phyloP scores from a whole-genome alignment of 2,797 vertebrate species.

The Heterohyrax brucei region DNA sequence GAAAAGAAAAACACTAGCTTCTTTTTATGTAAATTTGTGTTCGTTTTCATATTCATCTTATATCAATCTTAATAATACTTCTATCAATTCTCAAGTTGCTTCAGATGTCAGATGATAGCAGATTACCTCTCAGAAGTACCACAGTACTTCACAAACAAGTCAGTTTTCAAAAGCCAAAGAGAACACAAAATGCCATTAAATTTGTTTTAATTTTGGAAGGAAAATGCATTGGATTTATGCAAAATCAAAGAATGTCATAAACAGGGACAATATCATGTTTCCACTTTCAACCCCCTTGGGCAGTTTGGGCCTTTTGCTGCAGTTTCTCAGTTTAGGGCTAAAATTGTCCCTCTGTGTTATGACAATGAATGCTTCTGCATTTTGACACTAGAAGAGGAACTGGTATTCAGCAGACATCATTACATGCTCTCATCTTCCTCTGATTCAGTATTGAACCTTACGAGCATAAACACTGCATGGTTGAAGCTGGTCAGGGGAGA shows the following conservation, averaged over 20 bases:
- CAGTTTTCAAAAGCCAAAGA: neutral
- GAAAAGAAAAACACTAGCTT: neutral
- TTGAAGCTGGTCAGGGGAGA: neutral
- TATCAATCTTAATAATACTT: neutral
- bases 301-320: neutral
- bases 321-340: neutral
- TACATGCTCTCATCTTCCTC: neutral
- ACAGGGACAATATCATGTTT: neutral
- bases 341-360: neutral
- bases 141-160: slow-evolving; percentile 4
- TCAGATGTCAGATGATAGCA: neutral
- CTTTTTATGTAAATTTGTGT: neutral
- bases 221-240: neutral
- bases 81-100: neutral
- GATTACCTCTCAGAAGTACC: slow-evolving; percentile 2
- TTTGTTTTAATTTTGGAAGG: slow-evolving; percentile 32
- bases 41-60: neutral
- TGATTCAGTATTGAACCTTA: neutral
- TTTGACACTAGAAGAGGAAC: neutral
- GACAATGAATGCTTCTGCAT: neutral
- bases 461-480: neutral
- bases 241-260: slow-evolving; percentile 8
- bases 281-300: neutral
- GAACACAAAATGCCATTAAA: neutral
- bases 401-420: neutral